Conservation (phyloP, 2,113 vertebrate species). For the Ceyx melanurus region DNA sequence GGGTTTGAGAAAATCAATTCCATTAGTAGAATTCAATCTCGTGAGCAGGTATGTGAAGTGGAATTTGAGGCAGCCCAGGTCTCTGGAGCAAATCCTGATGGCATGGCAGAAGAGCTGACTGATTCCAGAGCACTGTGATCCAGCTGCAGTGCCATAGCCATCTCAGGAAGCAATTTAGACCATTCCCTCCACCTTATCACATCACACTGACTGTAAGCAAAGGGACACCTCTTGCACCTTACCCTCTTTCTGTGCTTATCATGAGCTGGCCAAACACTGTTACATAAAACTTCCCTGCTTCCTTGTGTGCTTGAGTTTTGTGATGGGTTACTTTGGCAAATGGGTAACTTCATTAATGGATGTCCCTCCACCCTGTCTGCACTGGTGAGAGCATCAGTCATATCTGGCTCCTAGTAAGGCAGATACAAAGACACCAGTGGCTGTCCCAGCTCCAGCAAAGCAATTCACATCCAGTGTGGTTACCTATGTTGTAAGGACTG, state of each 20-base stretch:
- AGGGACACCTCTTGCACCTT: not conserved
- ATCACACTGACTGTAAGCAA: not conserved
- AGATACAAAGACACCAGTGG: not conserved
- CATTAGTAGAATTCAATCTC: not conserved
- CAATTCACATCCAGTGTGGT: not conserved
- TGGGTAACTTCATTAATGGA: not conserved
- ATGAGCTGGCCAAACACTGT: not conserved
- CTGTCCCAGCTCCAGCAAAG: not conserved
- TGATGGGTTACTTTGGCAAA: slow-evolving; percentile 21
- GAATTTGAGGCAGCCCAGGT: accelerated
- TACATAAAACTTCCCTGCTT: slow-evolving; percentile 7
- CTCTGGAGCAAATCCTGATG: not conserved
- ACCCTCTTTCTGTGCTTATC: not conserved
- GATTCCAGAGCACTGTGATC: not conserved
- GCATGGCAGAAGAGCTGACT: not conserved
- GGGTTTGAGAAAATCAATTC: not conserved
- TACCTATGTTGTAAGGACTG: not conserved
- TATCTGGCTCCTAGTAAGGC: not conserved
- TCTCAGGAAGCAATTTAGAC: not conserved
- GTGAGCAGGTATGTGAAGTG: not conserved
- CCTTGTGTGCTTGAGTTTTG: not conserved
- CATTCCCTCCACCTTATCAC: not conserved
- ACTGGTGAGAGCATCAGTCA: not conserved
- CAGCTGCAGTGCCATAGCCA: not conserved
- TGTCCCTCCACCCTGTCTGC: not conserved